Evolutionary conservation across 2,113 vertebrate genomes (phyloP), one percentile per base, ranked within the genome.

Genomic region (Trochalopteron elliotii): DNA sequence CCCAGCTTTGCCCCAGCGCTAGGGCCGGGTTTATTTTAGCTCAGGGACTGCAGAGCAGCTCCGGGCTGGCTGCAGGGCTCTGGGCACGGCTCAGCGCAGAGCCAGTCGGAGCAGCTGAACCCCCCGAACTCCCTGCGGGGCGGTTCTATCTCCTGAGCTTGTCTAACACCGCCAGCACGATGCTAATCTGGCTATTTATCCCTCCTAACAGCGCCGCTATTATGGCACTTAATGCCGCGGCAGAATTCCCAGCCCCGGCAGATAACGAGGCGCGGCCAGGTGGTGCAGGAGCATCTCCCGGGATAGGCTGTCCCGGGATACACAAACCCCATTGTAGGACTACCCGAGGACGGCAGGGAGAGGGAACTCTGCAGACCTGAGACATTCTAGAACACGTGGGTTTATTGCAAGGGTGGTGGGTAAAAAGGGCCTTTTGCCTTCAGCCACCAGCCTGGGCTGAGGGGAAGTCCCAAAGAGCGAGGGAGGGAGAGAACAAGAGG

Each of bases 171-270:
- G 76, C 68, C 37, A 80, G 94, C 88, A 28, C 53, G 93, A 87
- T 87, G 93, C 91, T 95, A 86, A 93, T 92, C 92, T 86, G 80
- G 87, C 89, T 70, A 59, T 93, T 94, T 83, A 96, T 94, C 96
- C 94, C 80, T 86, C 52, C 95, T 89, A 55, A 86, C 94, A 81
- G 67, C 42, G 94, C 93, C 63, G 90, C 95, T 94, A 86, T 89
- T 88, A 83, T 77, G 79, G 92, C 37, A 5, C 89, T 85, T 93
- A 93, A 97, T 92, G 94, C 96, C 80, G 42, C 68, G 44, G 94
- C 91, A 89, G 82, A 72, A 96, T 94, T 92, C 94, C 75, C 95
- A 89, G 50, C 82, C 88, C 31, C 31, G 87, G 87, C 90, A 89
- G 90, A 95, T 96, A 95, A 89, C 68, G 52, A 74, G 94, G 75